These are phyloP conservation scores for Falco concolor DNA, from an alignment of 2,797 vertebrate genomes.

Conservation along the genomic window DNA sequence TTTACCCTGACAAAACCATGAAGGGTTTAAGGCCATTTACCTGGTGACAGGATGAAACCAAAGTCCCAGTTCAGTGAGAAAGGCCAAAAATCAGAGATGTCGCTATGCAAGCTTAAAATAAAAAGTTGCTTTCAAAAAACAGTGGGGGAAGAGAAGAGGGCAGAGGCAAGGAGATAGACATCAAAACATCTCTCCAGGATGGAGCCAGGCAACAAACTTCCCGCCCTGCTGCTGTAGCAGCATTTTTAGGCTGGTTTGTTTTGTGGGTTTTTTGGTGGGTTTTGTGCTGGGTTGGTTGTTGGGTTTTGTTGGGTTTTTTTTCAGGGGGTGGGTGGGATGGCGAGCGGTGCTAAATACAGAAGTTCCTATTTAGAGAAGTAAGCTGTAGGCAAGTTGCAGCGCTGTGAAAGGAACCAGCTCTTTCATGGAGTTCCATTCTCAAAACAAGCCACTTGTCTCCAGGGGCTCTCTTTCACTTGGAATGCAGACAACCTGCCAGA, in stretches of 20 bases:
- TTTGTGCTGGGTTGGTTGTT: not conserved
- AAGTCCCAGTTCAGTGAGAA: slow-evolving; percentile 81
- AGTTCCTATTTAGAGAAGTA: not conserved
- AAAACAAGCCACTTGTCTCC: slow-evolving; percentile 28
- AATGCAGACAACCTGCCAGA: slow-evolving; percentile 39
- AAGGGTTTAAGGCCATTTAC: slow-evolving; percentile 79
- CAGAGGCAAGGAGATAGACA: slow-evolving; percentile 59
- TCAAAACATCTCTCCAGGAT: slow-evolving; percentile 72
- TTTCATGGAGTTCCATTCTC: slow-evolving; percentile 1
- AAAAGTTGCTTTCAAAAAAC: slow-evolving; percentile 54
- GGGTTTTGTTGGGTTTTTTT: not conserved
- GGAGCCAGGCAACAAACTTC: slow-evolving; percentile 69
- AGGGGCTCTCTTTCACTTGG: not conserved
- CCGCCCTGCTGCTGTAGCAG: slow-evolving; percentile 69
- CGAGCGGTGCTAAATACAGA: not conserved
- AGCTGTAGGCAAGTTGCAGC: not conserved
- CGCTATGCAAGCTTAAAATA: slow-evolving; percentile 78
- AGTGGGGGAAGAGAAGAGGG: not conserved
- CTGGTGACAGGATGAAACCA: slow-evolving; percentile 77
- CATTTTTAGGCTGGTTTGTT: not conserved
- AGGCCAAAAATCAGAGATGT: slow-evolving; percentile 87
- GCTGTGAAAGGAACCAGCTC: slow-evolving; percentile 40
- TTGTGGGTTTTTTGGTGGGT: not conserved
- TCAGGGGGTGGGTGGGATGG: not conserved
- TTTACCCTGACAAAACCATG: slow-evolving; percentile 71